Evolutionary conservation across 2,888 invertebrate genomes (phyloP), one percentile per base, ranked within the genome.

Genomic region (Ecliptopera silaceata): DNA sequence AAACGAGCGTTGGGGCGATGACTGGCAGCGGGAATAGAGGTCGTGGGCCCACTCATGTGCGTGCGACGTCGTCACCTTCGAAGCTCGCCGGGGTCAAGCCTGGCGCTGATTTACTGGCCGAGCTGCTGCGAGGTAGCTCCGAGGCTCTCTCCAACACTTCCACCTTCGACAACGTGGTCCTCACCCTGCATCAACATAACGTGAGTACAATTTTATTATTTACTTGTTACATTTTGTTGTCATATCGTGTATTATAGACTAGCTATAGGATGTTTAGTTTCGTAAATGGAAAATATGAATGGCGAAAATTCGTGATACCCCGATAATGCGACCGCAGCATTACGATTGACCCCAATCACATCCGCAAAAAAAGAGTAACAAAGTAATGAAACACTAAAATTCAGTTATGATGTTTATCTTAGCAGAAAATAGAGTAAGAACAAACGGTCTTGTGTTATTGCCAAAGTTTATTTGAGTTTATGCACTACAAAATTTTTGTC

Each of bases 41-140:
- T 70, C 90, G 92, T 65, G 92, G 89, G 49, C 90, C 93, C 1
- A 88, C 93, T 18, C 96, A 96, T 81, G 95, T 96, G 66, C 86
- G 96, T 67, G 96, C 96, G 4, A 95, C 95, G 12, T 96, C 96
- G 6, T 96, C 96, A 67, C 96, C 96, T 29, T 95, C 95, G 13
- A 95, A 96, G 80, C 89, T 96, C 64, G 95, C 94, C 72, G 94
- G 94, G 59, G 88, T 88, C 51, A 84, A 86, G 59, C 85, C 89
- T 4, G 88, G 86, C 20, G 84, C 82, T 1, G 95, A 96, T 76
- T 86, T 96, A 59, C 89, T 96, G 59, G 96, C 96, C 41, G 95
- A 96, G 79, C 87, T 96, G 60, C 92, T 96, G 43, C 93, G 95
- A 64, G 96, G 96, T 52, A 96, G 96, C 71, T 96, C 96, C 36